Conservation (phyloP, 2,113 vertebrate species). For the Daphoenositta chrysoptera region DNA sequence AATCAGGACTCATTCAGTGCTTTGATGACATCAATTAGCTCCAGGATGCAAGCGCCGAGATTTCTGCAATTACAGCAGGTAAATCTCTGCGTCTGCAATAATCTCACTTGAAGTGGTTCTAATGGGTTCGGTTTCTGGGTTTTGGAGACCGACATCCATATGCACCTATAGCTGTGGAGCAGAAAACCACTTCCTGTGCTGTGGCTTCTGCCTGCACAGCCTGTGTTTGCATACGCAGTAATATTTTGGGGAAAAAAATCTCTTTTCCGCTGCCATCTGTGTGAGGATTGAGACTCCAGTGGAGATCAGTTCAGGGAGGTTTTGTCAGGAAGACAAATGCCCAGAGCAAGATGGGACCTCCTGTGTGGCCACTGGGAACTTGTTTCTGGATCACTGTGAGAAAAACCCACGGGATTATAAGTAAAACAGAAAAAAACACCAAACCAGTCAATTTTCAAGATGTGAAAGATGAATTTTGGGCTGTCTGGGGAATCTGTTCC, state of each 20-base stretch:
- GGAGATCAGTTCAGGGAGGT: neutral
- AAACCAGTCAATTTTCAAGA: neutral
- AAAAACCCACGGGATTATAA: neutral
- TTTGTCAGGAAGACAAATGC: neutral
- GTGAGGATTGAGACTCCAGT: neutral
- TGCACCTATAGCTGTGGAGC: neutral
- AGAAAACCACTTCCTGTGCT: neutral
- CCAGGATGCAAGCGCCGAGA: constrained; percentile 48
- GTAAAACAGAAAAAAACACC: neutral
- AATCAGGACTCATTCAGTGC: constrained; percentile 61
- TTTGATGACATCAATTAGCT: constrained; percentile 70
- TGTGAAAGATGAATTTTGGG: neutral
- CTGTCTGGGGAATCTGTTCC: neutral
- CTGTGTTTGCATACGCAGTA: neutral
- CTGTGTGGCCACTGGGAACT: neutral
- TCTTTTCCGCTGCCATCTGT: neutral
- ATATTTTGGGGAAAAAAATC: neutral
- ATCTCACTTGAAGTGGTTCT: constrained; percentile 58
- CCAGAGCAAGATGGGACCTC: neutral
- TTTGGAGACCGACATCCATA: neutral
- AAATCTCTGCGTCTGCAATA: constrained; percentile 48
- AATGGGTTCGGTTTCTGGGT: neutral
- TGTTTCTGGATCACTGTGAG: neutral
- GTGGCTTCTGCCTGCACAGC: neutral
- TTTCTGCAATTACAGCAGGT: constrained; percentile 64